These are phyloP conservation scores for Acanthosoma haemorrhoidale DNA, from an alignment of 2,888 invertebrate genomes.

Conservation along the genomic window DNA sequence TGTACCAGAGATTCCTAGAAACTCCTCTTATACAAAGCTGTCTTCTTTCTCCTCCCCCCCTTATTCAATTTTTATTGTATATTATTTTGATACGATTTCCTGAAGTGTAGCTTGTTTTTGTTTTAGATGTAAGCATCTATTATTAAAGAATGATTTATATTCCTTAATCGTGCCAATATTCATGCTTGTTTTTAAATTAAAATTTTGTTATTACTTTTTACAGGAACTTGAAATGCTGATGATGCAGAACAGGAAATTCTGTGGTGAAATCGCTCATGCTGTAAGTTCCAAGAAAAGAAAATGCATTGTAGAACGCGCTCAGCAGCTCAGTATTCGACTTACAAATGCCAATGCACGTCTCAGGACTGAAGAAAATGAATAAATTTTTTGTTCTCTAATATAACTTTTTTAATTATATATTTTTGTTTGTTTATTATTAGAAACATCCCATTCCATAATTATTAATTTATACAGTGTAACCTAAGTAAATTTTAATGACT, in stretches of 20 bases:
- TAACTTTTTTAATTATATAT: slow-evolving; percentile 27
- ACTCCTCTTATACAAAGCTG: too few species aligned
- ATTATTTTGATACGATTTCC: not conserved
- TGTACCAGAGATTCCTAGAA: too few species aligned
- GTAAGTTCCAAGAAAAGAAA: slow-evolving; percentile 98
- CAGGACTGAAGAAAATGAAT: slow-evolving; percentile 98
- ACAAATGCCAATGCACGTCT: slow-evolving; percentile 95
- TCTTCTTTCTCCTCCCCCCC: not conserved
- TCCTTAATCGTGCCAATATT: not conserved
- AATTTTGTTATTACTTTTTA: slow-evolving; percentile 40
- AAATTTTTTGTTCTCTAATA: slow-evolving; percentile 48
- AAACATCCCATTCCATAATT: not conserved
- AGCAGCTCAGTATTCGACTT: slow-evolving; percentile 88
- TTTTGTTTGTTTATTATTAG: not conserved
- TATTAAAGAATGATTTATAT: not conserved
- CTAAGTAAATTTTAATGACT: too few species aligned
- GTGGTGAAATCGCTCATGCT: slow-evolving; percentile 95
- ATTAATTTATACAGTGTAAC: too few species aligned
- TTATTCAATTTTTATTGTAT: not conserved
- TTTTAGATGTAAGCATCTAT: too few species aligned
- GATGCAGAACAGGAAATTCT: slow-evolving; percentile 98
- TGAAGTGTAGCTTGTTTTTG: too few species aligned
- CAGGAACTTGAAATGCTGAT: slow-evolving; percentile 94
- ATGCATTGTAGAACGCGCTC: slow-evolving; percentile 91
- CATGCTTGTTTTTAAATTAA: not conserved